phyloP scores from a whole-genome alignment of 1,140 invertebrate species.

The Thaumatotibia leucotreta region DNA sequence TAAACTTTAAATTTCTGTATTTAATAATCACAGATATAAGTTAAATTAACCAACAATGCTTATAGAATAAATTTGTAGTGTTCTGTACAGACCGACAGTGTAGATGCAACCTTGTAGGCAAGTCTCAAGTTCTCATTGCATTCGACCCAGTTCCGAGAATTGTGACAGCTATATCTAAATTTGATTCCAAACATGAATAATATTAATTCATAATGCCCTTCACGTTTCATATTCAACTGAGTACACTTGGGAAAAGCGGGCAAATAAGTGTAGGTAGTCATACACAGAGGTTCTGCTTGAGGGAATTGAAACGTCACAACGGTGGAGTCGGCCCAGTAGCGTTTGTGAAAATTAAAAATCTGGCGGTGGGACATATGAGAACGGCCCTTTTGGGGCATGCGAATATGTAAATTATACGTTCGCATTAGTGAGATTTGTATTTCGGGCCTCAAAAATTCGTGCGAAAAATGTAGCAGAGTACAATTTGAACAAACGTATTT shows the following conservation, averaged over 20 bases:
- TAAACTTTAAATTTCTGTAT: too few species aligned
- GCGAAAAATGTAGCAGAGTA: background rate
- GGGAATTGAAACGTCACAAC: conserved; percentile 3
- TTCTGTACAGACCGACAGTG: too few species aligned
- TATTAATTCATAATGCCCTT: background rate
- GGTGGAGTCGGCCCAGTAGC: background rate
- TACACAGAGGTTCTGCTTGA: background rate
- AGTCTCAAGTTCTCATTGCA: conserved; percentile 22
- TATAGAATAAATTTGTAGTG: too few species aligned
- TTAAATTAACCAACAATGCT: too few species aligned
- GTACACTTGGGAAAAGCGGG: background rate
- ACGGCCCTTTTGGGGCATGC: background rate
- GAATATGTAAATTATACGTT: background rate
- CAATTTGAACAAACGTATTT: background rate
- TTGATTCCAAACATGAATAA: background rate
- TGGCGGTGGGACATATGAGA: background rate
- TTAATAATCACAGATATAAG: too few species aligned
- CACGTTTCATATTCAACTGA: background rate
- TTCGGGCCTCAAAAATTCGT: background rate
- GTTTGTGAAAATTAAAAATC: conserved; percentile 1
- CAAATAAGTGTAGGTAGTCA: background rate
- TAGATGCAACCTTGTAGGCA: conserved; percentile 14
- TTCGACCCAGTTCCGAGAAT: conserved; percentile 31
- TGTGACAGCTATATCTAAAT: background rate
- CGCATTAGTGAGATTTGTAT: background rate